Conservation (phyloP, 2,113 vertebrate genomes). For the Gopherus flavomarginatus region DNA sequence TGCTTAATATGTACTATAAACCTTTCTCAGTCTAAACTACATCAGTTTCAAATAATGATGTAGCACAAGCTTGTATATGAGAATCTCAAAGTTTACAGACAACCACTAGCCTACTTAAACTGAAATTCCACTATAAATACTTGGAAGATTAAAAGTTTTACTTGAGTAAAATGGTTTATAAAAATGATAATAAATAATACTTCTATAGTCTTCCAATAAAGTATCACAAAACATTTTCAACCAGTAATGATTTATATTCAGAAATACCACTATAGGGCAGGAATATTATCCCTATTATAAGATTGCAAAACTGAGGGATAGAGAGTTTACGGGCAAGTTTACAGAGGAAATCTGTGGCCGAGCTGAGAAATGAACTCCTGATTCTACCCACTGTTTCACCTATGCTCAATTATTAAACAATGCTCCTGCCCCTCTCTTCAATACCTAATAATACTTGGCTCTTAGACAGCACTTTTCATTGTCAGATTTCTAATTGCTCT, state of each 20-base stretch:
- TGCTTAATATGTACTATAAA: not conserved
- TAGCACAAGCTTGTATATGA: accelerated
- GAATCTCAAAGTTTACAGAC: accelerated
- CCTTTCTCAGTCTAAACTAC: accelerated
- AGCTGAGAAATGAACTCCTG: accelerated
- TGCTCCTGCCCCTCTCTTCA: too few species aligned
- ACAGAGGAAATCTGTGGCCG: not conserved
- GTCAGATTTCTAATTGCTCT: not conserved
- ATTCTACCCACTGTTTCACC: accelerated
- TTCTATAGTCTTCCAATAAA: not conserved
- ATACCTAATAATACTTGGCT: not conserved
- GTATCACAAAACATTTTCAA: not conserved
- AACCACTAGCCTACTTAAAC: not conserved
- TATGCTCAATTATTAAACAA: not conserved
- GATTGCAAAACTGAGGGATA: not conserved
- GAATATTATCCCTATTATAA: not conserved
- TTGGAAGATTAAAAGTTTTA: not conserved
- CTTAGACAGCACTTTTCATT: too few species aligned
- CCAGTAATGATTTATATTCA: not conserved
- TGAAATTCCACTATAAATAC: accelerated
- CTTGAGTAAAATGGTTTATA: not conserved
- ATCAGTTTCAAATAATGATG: not conserved
- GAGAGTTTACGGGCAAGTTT: not conserved
- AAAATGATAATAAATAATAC: not conserved
- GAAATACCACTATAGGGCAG: not conserved